Evolutionary conservation across 2,888 invertebrate genomes (phyloP).

Genomic region (Eupithecia inturbata): DNA sequence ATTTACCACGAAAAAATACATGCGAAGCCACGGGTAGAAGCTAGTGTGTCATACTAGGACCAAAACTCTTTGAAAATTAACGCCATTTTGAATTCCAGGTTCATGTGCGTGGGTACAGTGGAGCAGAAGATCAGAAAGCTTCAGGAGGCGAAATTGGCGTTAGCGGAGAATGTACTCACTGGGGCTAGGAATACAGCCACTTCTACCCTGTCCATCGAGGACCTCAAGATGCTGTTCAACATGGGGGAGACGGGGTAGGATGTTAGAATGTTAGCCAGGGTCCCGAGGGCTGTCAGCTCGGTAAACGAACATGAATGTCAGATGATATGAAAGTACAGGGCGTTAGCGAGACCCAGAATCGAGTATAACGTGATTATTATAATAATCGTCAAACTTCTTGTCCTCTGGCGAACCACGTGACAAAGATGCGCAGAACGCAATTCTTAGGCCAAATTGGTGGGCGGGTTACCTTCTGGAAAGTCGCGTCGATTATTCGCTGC

Average conservation of each 20-base stretch:
- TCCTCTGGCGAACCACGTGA: too few relatives aligned
- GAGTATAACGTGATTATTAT: background rate
- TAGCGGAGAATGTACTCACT: conserved; percentile 91
- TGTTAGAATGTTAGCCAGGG: background rate
- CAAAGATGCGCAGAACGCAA: too few relatives aligned
- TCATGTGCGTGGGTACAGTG: conserved; percentile 93
- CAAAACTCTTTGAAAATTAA: background rate
- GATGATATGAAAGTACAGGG: background rate
- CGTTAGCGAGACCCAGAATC: background rate
- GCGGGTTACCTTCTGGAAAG: too few relatives aligned
- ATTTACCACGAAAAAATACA: too few relatives aligned
- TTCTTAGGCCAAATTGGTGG: too few relatives aligned
- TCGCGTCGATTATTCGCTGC: too few relatives aligned
- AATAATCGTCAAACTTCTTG: too few relatives aligned
- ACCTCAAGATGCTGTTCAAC: conserved; percentile 89
- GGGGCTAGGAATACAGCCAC: conserved; percentile 86
- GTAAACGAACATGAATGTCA: too few relatives aligned
- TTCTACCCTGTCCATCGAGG: conserved; percentile 91
- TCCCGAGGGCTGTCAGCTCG: too few relatives aligned
- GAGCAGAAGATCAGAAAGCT: conserved; percentile 93
- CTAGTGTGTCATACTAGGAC: background rate
- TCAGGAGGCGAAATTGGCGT: conserved; percentile 90
- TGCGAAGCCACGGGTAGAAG: too few relatives aligned
- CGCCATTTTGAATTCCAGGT: conserved; percentile 75
- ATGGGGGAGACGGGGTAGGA: conserved; percentile 58